These are phyloP conservation scores for Myotis findleyi DNA, from an alignment of 2,797 vertebrate species.

Conservation along the genomic window DNA sequence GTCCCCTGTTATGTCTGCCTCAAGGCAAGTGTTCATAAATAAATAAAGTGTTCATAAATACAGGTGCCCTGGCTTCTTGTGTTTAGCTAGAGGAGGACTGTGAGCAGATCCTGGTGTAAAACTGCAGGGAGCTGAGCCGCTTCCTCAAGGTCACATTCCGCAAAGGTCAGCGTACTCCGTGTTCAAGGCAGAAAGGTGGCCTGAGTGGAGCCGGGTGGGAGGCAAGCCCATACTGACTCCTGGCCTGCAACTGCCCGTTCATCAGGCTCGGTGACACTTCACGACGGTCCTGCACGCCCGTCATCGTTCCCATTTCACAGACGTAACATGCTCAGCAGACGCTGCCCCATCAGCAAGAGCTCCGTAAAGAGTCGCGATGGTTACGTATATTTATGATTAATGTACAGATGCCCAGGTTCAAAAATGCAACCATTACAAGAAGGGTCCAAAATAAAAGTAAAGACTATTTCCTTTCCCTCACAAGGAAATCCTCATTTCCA, in stretches of 20 bases:
- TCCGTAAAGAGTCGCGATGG: rapidly evolving
- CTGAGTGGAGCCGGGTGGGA: neutral
- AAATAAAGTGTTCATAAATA: neutral
- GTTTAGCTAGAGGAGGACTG: neutral
- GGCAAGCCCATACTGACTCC: neutral
- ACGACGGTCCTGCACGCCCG: rapidly evolving
- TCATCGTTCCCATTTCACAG: neutral
- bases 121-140: neutral
- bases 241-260: neutral
- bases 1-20: neutral
- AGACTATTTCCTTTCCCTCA: neutral
- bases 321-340: neutral
- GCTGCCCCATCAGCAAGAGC: neutral
- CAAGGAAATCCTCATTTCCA: neutral
- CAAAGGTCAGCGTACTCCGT: neutral
- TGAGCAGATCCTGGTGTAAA: neutral
- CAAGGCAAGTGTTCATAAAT: neutral
- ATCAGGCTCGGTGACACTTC: neutral
- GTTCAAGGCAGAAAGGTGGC: neutral
- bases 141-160: neutral
- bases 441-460: neutral
- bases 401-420: neutral
- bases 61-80: too few species aligned
- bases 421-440: neutral
- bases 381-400: neutral